Conservation (phyloP, 2,113 vertebrate species). For the Percina caprodes region DNA sequence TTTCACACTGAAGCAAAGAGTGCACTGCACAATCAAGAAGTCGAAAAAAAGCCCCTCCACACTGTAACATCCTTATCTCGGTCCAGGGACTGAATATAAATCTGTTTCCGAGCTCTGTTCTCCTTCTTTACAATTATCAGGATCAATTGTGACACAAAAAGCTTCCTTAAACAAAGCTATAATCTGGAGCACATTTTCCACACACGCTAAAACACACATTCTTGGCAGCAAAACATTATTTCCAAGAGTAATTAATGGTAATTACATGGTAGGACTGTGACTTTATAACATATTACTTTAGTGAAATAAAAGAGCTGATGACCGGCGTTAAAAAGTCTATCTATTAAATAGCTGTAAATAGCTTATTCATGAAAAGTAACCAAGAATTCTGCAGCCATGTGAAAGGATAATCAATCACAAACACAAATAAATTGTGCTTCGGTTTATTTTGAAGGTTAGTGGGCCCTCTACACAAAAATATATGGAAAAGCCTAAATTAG, state of each 20-base stretch:
- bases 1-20: conserved; percentile 40
- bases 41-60: conserved; percentile 4
- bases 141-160: neutral
- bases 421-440: conserved; percentile 54
- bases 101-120: neutral
- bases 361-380: conserved; percentile 36
- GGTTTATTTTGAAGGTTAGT: conserved; percentile 51
- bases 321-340: conserved; percentile 7
- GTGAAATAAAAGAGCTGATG: conserved; percentile 19
- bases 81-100: conserved; percentile 10
- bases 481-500: conserved; percentile 52
- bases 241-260: conserved; percentile 23
- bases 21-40: conserved; percentile 12
- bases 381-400: conserved; percentile 18
- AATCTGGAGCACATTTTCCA: conserved; percentile 16
- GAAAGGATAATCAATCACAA: conserved; percentile 61
- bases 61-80: conserved; percentile 25
- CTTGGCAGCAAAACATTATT: neutral
- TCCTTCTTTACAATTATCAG: neutral
- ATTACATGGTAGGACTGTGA: conserved; percentile 13
- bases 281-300: conserved; percentile 10
- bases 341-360: conserved; percentile 10
- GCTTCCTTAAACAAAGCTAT: neutral
- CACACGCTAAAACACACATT: conserved; percentile 15
- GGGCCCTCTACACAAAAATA: conserved; percentile 30